phyloP scores from a whole-genome alignment of 2,113 vertebrate species.

The Agapornis roseicollis region DNA sequence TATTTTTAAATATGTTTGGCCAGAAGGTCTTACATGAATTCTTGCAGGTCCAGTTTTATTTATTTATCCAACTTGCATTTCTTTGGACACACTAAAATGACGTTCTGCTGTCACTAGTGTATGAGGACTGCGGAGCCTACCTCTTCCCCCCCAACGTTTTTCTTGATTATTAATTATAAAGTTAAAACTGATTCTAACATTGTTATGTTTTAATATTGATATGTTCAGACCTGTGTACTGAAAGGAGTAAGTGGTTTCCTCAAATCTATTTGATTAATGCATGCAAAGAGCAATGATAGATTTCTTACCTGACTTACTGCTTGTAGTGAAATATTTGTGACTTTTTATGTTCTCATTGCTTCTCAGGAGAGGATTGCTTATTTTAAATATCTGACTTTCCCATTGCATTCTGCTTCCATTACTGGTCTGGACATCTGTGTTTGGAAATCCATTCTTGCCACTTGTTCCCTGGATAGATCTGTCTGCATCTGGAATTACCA shows the following conservation, averaged over 20 bases:
- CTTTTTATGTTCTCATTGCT: neutral
- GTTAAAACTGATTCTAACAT: neutral
- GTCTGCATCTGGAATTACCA: slow-evolving; percentile 95
- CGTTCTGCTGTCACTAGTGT: neutral
- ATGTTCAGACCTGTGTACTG: neutral
- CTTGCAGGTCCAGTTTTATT: neutral
- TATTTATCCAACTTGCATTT: neutral
- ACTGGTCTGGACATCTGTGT: slow-evolving; percentile 87
- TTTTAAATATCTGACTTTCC: slow-evolving; percentile 85
- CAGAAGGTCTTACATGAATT: neutral
- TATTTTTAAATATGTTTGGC: neutral
- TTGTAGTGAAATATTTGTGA: neutral
- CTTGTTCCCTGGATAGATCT: slow-evolving; percentile 89
- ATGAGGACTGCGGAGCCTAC: neutral
- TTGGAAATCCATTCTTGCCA: slow-evolving; percentile 89
- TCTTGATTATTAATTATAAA: neutral
- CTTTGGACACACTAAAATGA: neutral
- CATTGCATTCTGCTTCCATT: slow-evolving; percentile 85
- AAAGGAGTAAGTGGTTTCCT: neutral
- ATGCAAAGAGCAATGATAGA: neutral
- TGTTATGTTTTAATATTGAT: neutral
- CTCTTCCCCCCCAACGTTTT: neutral
- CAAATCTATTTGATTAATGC: neutral
- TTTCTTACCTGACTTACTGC: neutral
- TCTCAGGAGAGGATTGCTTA: slow-evolving; percentile 78